A percentile compares a stretch with the other conserved stretches of the same genome.
phyloP scores from a whole-genome alignment of 2,888 invertebrate genomes.

The Coelinius sp. region DNA sequence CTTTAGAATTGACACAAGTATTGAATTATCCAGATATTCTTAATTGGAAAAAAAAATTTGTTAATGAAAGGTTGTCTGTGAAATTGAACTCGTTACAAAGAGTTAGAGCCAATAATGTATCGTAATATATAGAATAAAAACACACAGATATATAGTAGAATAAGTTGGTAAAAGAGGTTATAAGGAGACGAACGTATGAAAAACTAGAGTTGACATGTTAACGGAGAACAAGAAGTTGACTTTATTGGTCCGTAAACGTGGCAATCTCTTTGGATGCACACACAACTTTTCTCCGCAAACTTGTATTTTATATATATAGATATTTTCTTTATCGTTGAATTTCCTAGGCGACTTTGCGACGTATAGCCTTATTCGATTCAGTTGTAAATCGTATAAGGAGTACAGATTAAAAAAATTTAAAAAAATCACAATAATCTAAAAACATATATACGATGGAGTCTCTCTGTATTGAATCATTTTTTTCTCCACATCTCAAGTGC shows the following conservation, averaged over 20 bases:
- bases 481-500: neutral
- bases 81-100: neutral
- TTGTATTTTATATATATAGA: conserved; percentile 33
- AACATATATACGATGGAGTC: neutral
- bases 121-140: conserved; percentile 2
- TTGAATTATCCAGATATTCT: too few relatives aligned
- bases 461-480: conserved; percentile 8
- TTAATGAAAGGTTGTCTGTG: neutral
- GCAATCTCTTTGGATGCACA: conserved; percentile 60
- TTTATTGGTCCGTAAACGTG: conserved; percentile 67
- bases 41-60: too few relatives aligned
- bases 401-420: neutral
- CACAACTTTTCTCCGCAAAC: conserved; percentile 39
- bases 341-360: conserved; percentile 8
- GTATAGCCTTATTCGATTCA: conserved; percentile 16
- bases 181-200: conserved; percentile 53
- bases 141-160: conserved; percentile 24
- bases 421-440: neutral
- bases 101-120: conserved; percentile 18
- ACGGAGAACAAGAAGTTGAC: conserved; percentile 66
- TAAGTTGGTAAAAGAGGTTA: conserved; percentile 30
- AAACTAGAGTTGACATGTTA: conserved; percentile 68
- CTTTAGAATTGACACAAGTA: too few relatives aligned
- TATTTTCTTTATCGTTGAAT: conserved; percentile 14
- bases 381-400: conserved; percentile 23